Evolutionary conservation across 2,113 vertebrate species (phyloP), one percentile per base, ranked within the genome.

Genomic region (Terrapene triunguis): DNA sequence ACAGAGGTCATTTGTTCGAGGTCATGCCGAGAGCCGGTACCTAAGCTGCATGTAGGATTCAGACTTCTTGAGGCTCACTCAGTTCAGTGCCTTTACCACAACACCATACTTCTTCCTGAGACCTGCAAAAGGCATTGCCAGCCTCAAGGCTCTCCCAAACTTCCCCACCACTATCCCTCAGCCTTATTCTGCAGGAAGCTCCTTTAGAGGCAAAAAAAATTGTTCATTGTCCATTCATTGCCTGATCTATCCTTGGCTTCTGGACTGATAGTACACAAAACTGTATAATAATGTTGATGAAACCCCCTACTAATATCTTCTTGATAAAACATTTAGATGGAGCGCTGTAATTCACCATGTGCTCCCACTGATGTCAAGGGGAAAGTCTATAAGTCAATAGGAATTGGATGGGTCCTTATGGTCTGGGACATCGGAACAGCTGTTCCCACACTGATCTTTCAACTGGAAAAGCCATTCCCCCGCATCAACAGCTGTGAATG

Each of bases 211-310:
- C 24, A 22, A 42, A 38, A 53, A 53, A 12, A 42, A 74, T 38
- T 6, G 1, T 72, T 96, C 84, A 80, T 42, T 81, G 6, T 35
- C 44, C 13, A 16, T 86, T 90, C 83, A 55, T 22, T 55, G 29
- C 29, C 32, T 65, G 10, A 42, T 74, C 19, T 92, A 82, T 35
- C 89, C 78, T 76, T 88, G 76, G 55, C 88, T 96, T 89, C 94
- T 89, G 57, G 85, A 53, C 87, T 88, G 55, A 86, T 82, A 78
- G 83, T 78, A 82, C 50, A 82, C 82, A 80, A 51, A 47, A 74
- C 42, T 59, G 35, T 21, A n/a, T 22, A 85, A 76, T 32, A 44
- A 4, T 5, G 89, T 29, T 17, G 78, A 84, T n/a, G 59, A 94
- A 22, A 84, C 48, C 59, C 55, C 78, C 62, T 5, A 29, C 42